Base-by-base conservation (phyloP, 2,113 vertebrate genomes). In the Natator depressus region DNA sequence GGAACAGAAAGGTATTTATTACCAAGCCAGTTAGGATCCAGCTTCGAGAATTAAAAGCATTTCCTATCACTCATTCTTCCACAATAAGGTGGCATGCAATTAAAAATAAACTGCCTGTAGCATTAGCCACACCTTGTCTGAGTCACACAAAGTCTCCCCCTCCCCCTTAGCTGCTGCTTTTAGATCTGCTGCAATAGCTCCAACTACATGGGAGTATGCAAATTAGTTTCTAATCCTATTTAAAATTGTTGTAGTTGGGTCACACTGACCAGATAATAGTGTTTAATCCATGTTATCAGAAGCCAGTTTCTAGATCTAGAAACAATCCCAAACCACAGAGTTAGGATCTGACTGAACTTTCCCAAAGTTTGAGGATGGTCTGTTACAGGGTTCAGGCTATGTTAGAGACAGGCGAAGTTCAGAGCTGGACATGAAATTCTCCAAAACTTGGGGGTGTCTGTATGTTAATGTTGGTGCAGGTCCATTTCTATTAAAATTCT, bases 161-260 rank as follows among this genome's bases (percentile, higher is more conserved):
- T 93, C 49, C 76, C 42, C 42, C 42, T 86, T 93, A 91, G 10
- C 10, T 2, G 7, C 81, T 84, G 12, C n/a, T 88, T 51, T 78
- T 84, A 72, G 51, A 88, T 47, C 27, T 84, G 29, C 2, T 25
- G 27, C 31, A 84, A 51, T 27, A 90, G 65, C 3, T 46, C 38
- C 72, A 76, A 42, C 10, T 46, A 24, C 11, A 84, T 22, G 55
- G 80, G 53, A 91, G 85, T 88, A 94, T 92, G 76, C 35, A 91
- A 94, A 94, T 95, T 62, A 84, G n/a, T 80, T 14, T 89, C 35
- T 85, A 87, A 88, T 16, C 7, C 38, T 47, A 57, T 88, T 93
- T 96, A 75, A 88, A 97, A 80, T 17, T 13, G 46, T 85, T 96
- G 89, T 42, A n/a, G 13, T 46, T 83, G 78, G 80, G 75, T 86